Percentiles rank a stretch among this genome's conserved stretches.
These are phyloP conservation scores for Pteromalus puparum DNA, from an alignment of 1,140 invertebrate species.

Conservation along the genomic window DNA sequence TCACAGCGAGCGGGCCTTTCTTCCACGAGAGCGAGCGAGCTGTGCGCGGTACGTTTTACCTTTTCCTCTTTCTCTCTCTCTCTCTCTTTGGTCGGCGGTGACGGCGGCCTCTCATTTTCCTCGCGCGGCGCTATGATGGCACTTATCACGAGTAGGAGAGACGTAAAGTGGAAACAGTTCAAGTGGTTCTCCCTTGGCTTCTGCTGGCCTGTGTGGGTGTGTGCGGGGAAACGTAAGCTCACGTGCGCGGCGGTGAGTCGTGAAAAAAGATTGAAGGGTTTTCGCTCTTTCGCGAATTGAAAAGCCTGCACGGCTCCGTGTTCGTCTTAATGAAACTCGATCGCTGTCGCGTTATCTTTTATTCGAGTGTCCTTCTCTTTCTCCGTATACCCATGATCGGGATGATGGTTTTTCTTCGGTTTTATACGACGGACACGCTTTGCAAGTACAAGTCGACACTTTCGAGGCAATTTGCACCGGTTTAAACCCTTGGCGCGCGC, in stretches of 20 bases:
- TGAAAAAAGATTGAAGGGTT: constrained; percentile 22
- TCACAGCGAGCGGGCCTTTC: not conserved
- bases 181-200: constrained; percentile 46
- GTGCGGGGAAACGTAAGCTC: not conserved
- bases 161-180: constrained; percentile 59
- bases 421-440: too few species aligned
- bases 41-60: constrained; percentile 9
- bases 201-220: not conserved
- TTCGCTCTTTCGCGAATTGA: constrained; percentile 24
- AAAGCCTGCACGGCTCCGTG: not conserved
- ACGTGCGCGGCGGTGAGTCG: not conserved
- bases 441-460: too few species aligned
- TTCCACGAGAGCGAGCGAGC: not conserved
- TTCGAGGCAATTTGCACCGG: too few species aligned
- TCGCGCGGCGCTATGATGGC: constrained; percentile 44
- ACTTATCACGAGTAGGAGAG: constrained; percentile 46
- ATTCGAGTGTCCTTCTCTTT: not conserved
- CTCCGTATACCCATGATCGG: too few species aligned
- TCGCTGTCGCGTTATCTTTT: not conserved
- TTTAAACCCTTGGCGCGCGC: not conserved
- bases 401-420: too few species aligned
- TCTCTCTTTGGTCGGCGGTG: constrained; percentile 5
- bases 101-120: constrained; percentile 44
- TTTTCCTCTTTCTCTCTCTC: not conserved
- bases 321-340: constrained; percentile 31